Conservation (phyloP, 2,888 invertebrate genomes). For the Buathra laborator region DNA sequence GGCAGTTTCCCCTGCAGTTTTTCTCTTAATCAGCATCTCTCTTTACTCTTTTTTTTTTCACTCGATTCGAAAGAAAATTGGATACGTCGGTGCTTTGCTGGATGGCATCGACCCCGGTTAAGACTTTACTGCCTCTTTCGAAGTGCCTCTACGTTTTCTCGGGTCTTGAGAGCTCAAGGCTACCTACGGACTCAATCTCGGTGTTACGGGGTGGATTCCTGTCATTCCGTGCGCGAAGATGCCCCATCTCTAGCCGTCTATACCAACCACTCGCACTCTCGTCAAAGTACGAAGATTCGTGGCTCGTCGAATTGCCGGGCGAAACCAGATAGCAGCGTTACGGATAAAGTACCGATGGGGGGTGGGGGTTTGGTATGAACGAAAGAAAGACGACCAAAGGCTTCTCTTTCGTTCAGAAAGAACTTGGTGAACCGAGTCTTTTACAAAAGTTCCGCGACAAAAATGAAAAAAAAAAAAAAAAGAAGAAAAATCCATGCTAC, state of each 20-base stretch:
- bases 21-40: constrained; percentile 20
- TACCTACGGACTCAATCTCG: constrained; percentile 12
- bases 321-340: neutral
- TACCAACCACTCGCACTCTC: neutral
- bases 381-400: neutral
- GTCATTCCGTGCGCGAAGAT: neutral
- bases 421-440: neutral
- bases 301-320: neutral
- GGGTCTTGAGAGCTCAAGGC: constrained; percentile 1
- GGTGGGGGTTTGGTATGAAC: neutral
- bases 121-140: constrained; percentile 33
- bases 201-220: constrained; percentile 13
- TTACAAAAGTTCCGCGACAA: neutral
- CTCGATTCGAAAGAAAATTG: constrained; percentile 12
- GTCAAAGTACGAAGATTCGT: neutral
- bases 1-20: neutral
- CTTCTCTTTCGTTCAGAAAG: neutral
- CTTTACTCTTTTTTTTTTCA: neutral
- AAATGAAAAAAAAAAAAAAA: neutral
- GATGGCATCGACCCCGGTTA: constrained; percentile 23
- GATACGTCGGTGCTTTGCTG: neutral
- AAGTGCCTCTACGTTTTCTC: constrained; percentile 2
- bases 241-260: neutral
- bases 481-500: neutral
- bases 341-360: neutral